Conservation (phyloP, 2,888 invertebrate species). For the Nomada goodeniana region DNA sequence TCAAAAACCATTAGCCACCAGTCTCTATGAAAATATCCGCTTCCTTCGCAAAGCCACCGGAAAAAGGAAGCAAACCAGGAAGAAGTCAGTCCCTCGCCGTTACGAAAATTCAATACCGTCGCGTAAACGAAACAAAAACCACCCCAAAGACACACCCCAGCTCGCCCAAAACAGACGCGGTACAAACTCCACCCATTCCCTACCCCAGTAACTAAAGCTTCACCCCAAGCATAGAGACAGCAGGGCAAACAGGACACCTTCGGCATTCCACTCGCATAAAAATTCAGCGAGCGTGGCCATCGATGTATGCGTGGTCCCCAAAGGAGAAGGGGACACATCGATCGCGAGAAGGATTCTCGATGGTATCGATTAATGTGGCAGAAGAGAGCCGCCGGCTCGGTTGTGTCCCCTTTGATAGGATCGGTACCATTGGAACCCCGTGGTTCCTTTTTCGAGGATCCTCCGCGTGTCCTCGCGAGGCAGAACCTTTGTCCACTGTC, state of each 20-base stretch:
- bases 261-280: neutral
- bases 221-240: neutral
- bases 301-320: neutral
- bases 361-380: slow-evolving; percentile 64
- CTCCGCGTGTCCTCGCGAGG: slow-evolving; percentile 60
- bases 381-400: slow-evolving; percentile 26
- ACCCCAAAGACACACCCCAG: too few relatives aligned
- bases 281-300: neutral
- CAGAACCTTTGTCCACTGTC: slow-evolving; percentile 69
- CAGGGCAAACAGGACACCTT: neutral
- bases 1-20: too few relatives aligned
- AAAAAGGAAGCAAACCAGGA: too few relatives aligned
- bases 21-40: too few relatives aligned
- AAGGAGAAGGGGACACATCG: slow-evolving; percentile 34
- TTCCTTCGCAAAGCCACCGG: too few relatives aligned
- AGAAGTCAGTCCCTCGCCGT: too few relatives aligned
- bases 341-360: slow-evolving; percentile 51
- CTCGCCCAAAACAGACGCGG: too few relatives aligned
- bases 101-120: too few relatives aligned
- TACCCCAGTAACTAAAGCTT: neutral
- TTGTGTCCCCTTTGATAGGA: slow-evolving; percentile 47
- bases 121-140: too few relatives aligned
- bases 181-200: neutral
- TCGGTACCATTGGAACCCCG: slow-evolving; percentile 68
- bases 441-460: slow-evolving; percentile 58